A percentile compares a stretch with the other conserved stretches of the same genome.
Conservation (phyloP, 2,113 vertebrate genomes). For the Ellobius talpinus region DNA sequence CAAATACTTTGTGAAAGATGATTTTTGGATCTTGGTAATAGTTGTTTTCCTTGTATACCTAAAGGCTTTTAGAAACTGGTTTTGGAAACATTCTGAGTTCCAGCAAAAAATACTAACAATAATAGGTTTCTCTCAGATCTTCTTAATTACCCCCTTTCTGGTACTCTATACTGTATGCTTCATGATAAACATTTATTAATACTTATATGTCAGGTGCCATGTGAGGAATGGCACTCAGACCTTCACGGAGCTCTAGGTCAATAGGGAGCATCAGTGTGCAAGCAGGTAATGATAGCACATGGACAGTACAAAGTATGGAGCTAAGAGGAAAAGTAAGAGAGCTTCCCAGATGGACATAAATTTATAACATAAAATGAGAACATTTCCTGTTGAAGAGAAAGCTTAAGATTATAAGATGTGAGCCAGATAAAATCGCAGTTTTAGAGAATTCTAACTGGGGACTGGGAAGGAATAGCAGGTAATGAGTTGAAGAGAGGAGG, state of each 20-base stretch:
- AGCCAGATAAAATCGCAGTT: slow-evolving; percentile 17
- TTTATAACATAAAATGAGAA: slow-evolving; percentile 4
- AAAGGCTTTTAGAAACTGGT: slow-evolving; percentile 59
- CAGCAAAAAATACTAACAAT: slow-evolving; percentile 21
- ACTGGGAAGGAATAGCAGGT: not conserved
- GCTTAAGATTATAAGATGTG: slow-evolving; percentile 6
- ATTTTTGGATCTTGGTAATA: not conserved
- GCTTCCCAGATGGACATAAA: slow-evolving; percentile 27
- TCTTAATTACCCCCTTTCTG: slow-evolving; percentile 40
- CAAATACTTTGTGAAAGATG: slow-evolving; percentile 3
- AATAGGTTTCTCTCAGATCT: slow-evolving; percentile 32
- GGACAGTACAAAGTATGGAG: not conserved
- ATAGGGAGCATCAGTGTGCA: not conserved
- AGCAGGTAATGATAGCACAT: not conserved
- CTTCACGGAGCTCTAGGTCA: not conserved
- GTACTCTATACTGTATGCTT: slow-evolving; percentile 19
- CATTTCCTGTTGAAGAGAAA: not conserved
- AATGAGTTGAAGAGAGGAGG: not conserved
- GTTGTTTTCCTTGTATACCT: slow-evolving; percentile 53
- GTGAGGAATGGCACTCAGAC: not conserved
- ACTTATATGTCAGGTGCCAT: not conserved
- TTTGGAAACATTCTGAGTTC: slow-evolving; percentile 32
- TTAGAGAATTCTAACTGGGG: slow-evolving; percentile 35
- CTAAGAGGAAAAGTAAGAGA: slow-evolving; percentile 47
- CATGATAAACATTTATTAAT: slow-evolving; percentile 31